These are phyloP conservation scores for Triplophysa dalaica DNA, from an alignment of 2,113 vertebrate species.

Conservation along the genomic window DNA sequence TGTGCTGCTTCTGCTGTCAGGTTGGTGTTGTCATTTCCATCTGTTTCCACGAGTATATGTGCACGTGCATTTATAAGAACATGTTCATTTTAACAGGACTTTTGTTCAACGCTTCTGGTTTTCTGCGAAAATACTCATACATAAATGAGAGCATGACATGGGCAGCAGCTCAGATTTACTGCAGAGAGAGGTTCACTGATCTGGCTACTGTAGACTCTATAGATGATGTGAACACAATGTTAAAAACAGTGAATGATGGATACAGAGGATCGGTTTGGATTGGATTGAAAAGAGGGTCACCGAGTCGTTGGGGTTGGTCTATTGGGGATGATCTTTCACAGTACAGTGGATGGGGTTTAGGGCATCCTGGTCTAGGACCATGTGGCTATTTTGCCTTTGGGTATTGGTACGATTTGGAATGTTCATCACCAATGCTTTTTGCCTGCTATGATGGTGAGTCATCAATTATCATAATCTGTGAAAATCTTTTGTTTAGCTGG, in stretches of 20 bases:
- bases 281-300: not conserved
- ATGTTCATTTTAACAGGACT: not conserved
- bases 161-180: constrained; percentile 42
- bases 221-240: not conserved
- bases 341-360: constrained; percentile 21
- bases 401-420: not conserved
- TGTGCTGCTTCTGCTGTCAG: not conserved
- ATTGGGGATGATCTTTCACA: not conserved
- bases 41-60: not conserved
- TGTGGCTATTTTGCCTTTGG: not conserved
- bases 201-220: constrained; percentile 38
- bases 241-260: constrained; percentile 1
- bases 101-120: not conserved
- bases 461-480: not conserved
- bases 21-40: not conserved
- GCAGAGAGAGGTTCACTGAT: constrained; percentile 31
- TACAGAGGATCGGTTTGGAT: constrained; percentile 38
- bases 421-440: not conserved
- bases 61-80: not conserved
- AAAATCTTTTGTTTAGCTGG: not conserved
- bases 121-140: not conserved
- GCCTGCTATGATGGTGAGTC: constrained; percentile 34
- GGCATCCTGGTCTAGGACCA: not conserved
- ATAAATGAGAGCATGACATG: constrained; percentile 14
- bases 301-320: constrained; percentile 37